Percentiles rank a stretch among this genome's conserved stretches.
Conservation (phyloP, 2,113 vertebrate genomes). For the Pterocles orientalis region DNA sequence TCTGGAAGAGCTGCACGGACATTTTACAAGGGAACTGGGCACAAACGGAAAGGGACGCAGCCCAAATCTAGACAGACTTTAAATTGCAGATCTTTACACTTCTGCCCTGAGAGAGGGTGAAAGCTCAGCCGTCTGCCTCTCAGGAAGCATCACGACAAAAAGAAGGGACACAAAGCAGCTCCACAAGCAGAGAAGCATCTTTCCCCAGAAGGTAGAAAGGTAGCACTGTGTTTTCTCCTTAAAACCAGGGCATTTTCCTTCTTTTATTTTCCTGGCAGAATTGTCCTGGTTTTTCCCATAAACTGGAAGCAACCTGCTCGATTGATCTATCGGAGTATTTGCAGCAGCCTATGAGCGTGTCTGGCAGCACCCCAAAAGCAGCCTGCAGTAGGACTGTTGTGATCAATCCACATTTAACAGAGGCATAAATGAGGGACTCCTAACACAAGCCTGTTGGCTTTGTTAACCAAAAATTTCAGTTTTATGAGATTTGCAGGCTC, state of each 20-base stretch:
- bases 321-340: background rate
- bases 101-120: background rate
- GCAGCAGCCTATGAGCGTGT: background rate
- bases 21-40: background rate
- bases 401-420: background rate
- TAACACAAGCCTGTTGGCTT: background rate
- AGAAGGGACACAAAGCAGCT: background rate
- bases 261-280: background rate
- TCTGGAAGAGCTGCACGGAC: background rate
- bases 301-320: background rate
- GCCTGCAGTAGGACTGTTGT: background rate
- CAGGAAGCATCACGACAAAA: background rate
- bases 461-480: background rate
- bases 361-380: background rate
- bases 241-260: background rate
- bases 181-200: background rate
- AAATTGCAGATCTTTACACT: background rate
- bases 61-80: background rate
- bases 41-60: background rate
- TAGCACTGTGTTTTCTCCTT: background rate
- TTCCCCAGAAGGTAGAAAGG: background rate
- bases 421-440: background rate
- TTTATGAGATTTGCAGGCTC: background rate
- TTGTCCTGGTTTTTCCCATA: background rate
- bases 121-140: background rate